phyloP scores from a whole-genome alignment of 2,797 vertebrate species.

The Anguilla pacifica region DNA sequence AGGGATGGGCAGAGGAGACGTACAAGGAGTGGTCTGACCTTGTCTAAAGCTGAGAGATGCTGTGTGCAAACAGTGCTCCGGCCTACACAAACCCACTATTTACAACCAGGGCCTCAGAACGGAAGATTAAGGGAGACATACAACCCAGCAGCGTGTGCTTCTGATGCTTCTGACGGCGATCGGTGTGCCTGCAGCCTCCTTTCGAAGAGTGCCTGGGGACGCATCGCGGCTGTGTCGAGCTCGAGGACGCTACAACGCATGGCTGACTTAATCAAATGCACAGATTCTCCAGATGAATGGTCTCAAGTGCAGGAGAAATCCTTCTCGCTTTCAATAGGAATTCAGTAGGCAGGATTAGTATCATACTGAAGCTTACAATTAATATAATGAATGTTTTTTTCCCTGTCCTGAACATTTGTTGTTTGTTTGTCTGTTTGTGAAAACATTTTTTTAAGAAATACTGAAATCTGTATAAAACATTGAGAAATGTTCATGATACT shows the following conservation, averaged over 20 bases:
- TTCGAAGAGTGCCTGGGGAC: neutral
- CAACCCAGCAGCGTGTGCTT: neutral
- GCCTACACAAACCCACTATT: neutral
- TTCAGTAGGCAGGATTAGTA: too few species aligned
- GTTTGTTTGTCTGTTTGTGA: too few species aligned
- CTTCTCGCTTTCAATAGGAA: neutral
- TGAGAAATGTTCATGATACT: too few species aligned
- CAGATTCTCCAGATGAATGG: neutral
- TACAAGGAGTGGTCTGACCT: neutral
- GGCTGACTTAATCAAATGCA: too few species aligned
- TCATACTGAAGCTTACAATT: too few species aligned
- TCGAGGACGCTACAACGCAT: neutral
- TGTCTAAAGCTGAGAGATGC: neutral
- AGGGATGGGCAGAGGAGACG: slow-evolving; percentile 23
- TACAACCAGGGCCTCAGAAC: neutral
- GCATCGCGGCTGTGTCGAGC: neutral
- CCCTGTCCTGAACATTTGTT: too few species aligned
- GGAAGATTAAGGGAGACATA: neutral
- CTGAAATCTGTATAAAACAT: too few species aligned
- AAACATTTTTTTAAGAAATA: too few species aligned
- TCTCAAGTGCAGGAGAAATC: neutral
- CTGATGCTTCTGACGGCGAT: neutral
- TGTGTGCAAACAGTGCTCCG: neutral
- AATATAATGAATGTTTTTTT: too few species aligned
- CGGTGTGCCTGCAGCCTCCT: too few species aligned